Percentiles rank a stretch among this genome's conserved stretches.
phyloP scores from a whole-genome alignment of 2,113 vertebrate species.

The Podiceps cristatus region DNA sequence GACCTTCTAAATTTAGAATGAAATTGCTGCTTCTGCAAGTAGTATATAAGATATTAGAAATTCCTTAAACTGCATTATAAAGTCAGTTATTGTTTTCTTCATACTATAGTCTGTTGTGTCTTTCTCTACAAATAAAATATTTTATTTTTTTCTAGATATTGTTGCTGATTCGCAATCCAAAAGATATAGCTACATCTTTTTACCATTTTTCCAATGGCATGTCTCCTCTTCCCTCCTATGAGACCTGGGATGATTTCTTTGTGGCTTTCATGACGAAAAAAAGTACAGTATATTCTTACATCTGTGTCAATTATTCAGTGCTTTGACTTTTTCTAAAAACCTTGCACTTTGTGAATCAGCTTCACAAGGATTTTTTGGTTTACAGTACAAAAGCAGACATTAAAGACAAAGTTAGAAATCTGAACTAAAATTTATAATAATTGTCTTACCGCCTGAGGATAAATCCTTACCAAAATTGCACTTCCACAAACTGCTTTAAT shows the following conservation, averaged over 20 bases:
- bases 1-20: neutral
- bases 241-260: constrained; percentile 62
- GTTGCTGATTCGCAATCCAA: constrained; percentile 63
- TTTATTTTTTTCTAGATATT: constrained; percentile 29
- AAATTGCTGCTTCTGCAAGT: neutral
- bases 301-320: neutral
- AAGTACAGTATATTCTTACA: constrained; percentile 23
- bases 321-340: neutral
- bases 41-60: neutral
- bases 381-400: neutral
- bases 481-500: neutral
- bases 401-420: neutral
- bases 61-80: neutral
- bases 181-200: constrained; percentile 63
- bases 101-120: neutral
- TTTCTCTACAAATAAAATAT: neutral
- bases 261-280: constrained; percentile 45
- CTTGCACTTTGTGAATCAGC: neutral
- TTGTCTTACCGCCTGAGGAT: neutral
- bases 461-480: neutral
- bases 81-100: neutral
- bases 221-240: neutral
- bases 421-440: neutral
- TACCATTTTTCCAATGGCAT: constrained; percentile 38
- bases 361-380: neutral